Base-by-base conservation (phyloP, 2,113 vertebrate species). In the Muntiacus muntjak region DNA sequence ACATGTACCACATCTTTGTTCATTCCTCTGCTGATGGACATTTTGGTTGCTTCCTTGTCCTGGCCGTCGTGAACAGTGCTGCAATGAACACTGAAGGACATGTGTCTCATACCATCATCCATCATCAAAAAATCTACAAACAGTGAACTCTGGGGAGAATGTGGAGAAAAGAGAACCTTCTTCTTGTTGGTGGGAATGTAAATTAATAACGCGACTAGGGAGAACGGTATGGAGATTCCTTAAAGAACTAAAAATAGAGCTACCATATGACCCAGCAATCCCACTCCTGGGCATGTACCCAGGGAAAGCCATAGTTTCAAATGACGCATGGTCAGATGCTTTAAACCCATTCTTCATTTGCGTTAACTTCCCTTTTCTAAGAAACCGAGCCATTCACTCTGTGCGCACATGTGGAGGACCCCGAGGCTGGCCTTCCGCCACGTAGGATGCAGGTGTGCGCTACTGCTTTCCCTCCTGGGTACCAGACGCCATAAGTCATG, bases 251-350 rank as follows among this genome's bases (percentile, higher is more conserved):
- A 43, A 14, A 40, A 25, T 25, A 43, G 36, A 74, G 71, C 19
- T 23, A 12, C 9, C 6, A 74, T 14, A 40, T 74, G 71, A 7
- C 21, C 36, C 23, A 74, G 36, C 71, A 74, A 74, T 6, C 71
- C 71, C 71, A 43, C 21, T 43, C 36, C 36, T 12, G 36, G 21
- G 21, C 5, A 74, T 40, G 36, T 43, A 43, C 21, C 33, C 36
- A 74, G 6, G 21, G 71, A 14, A 74, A 43, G 7, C 36, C 21
- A 25, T 13, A 74, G 7, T 40, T 74, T 43, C 71, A 74, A 74
- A 74, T 13, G 71, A 3, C 36, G 43, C 36, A 74, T 43, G 25
- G 57, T 94, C 14, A 76, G n/a, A 55, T 64, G 0, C 0, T 30
- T 16, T 67, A 57, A 83, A 62, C 28, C 3, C 47, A 87, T 74